Percentiles rank a stretch among this genome's conserved stretches.
phyloP scores from a whole-genome alignment of 2,113 vertebrate species.

The Xerus inauris region DNA sequence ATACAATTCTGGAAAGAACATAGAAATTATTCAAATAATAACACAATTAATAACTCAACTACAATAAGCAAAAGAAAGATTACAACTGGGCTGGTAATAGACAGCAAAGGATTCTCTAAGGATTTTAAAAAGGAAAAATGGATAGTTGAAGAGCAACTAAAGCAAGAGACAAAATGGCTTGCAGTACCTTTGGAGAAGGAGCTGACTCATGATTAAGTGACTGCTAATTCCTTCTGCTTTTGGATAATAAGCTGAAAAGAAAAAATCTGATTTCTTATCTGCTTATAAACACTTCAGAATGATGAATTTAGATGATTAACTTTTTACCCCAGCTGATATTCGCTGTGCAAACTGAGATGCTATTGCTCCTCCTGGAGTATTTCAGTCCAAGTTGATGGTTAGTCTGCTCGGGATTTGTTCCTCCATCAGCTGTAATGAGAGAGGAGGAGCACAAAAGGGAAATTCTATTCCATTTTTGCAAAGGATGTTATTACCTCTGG shows the following conservation, averaged over 20 bases:
- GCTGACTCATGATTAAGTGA: background rate
- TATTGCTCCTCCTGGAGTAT: background rate
- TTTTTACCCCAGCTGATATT: background rate
- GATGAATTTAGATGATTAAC: background rate
- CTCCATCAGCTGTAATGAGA: background rate
- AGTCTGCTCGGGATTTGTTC: background rate
- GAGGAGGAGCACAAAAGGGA: background rate
- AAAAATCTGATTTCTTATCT: background rate
- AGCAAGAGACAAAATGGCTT: background rate
- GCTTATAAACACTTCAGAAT: background rate
- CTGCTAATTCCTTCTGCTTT: slow-evolving; percentile 1
- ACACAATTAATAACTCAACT: background rate
- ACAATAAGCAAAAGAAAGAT: background rate
- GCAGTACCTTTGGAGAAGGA: background rate
- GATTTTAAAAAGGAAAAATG: background rate
- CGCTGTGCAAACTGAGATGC: background rate
- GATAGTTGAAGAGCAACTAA: background rate
- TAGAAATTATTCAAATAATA: background rate
- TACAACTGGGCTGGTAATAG: background rate
- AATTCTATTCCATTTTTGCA: background rate
- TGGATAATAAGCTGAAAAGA: background rate
- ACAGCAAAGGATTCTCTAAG: background rate
- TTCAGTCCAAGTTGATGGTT: background rate
- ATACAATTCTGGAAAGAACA: background rate
- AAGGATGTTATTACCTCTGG: background rate